Evolutionary conservation across 2,113 vertebrate genomes (phyloP), one percentile per base, ranked within the genome.

Genomic region (Dolichotis patagonum): DNA sequence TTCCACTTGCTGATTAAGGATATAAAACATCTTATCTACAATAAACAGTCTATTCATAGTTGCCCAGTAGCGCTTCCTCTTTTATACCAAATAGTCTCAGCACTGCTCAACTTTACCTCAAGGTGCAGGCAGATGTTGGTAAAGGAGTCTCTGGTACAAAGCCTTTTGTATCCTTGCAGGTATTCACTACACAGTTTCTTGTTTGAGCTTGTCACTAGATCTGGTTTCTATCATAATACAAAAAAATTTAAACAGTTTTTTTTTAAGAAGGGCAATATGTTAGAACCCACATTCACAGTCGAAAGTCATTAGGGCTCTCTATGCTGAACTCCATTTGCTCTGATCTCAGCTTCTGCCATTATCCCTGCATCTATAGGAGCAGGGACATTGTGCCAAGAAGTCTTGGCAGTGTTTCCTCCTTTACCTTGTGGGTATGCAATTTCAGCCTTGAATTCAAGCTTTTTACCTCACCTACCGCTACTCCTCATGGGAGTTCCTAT

Each of bases 311-410:
- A 63, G 24, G 49, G 28, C 20, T n/a, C 67, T 19, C 35, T 8
- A 7, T 5, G 12, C 77, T 63, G 4, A 75, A 22, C 6, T 38
- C 58, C n/a, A n/a, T 71, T 77, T 35, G 54, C 52, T 63, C 93
- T 84, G 11, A 63, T 73, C 54, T 96, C 30, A 65, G 17, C 19
- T 10, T 32, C 32, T 49, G 60, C 54, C 13, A 35, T 30, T 52
- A 7, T 65, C 63, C 22, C 60, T 75, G 17, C 41, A n/a, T 65
- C 58, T 38, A 1, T 3, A 9, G 35, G 71, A 46, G 4, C 28
- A 58, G 16, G 6, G 2, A 0, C 1, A 0, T 30, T 49, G 20
- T 73, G 10, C 54, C 32, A 56, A 17, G 46, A 60, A 46, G 16
- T 41, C 22, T 20, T 26, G 5, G n/a, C 12, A 7, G 63, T 35